phyloP scores from a whole-genome alignment of 2,888 invertebrate genomes.

The Scotopteryx bipunctaria region DNA sequence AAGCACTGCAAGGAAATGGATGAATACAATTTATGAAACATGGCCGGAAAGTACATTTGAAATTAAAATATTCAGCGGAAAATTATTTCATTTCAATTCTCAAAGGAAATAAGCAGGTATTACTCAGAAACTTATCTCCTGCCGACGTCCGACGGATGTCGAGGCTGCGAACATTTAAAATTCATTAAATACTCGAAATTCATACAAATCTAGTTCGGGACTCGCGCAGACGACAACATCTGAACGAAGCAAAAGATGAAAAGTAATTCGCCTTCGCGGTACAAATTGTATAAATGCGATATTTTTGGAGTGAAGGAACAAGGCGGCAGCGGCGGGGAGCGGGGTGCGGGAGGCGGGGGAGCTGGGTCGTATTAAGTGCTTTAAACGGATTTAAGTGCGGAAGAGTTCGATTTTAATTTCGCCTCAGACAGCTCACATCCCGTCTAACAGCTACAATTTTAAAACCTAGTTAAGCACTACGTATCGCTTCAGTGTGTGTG shows the following conservation, averaged over 20 bases:
- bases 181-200: conserved; percentile 18
- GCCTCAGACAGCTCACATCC: conserved; percentile 39
- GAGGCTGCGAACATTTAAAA: conserved; percentile 6
- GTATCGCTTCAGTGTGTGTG: no score
- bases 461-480: not conserved
- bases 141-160: not conserved
- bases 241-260: conserved; percentile 38
- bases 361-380: conserved; percentile 45
- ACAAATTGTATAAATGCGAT: conserved; percentile 53
- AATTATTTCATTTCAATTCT: conserved; percentile 3
- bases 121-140: not conserved
- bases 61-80: not conserved
- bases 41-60: not conserved
- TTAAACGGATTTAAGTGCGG: conserved; percentile 48
- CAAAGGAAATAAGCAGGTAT: not conserved
- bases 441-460: conserved; percentile 10
- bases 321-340: conserved; percentile 3
- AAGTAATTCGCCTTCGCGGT: conserved; percentile 47
- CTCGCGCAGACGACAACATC: conserved; percentile 23
- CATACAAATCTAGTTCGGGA: conserved; percentile 37
- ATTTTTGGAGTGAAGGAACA: conserved; percentile 32
- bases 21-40: not conserved
- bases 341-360: conserved; percentile 9
- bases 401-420: conserved; percentile 49
- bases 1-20: not conserved